These are phyloP conservation scores for Cryptocheilus praepositus DNA, from an alignment of 2,888 invertebrate genomes.

Conservation along the genomic window DNA sequence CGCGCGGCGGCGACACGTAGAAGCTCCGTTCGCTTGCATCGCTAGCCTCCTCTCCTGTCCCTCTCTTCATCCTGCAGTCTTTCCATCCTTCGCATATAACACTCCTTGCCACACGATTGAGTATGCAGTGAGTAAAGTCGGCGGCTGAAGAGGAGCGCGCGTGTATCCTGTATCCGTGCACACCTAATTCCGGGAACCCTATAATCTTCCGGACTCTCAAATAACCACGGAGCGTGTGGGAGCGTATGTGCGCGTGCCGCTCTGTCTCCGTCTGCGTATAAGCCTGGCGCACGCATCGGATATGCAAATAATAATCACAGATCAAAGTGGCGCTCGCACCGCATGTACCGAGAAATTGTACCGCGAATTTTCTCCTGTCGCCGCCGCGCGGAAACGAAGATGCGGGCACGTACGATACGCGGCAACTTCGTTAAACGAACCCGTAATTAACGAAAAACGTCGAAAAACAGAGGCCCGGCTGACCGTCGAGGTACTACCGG, in stretches of 20 bases:
- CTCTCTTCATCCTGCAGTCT: constrained; percentile 10
- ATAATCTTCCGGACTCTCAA: constrained; percentile 41
- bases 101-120: constrained; percentile 34
- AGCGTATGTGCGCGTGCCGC: neutral
- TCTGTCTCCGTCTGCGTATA: neutral
- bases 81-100: constrained; percentile 11
- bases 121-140: constrained; percentile 44
- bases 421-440: too few species aligned
- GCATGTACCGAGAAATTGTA: neutral
- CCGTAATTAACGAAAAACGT: too few species aligned
- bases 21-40: neutral
- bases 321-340: constrained; percentile 1
- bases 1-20: constrained; percentile 17
- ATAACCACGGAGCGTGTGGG: constrained; percentile 16
- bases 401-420: neutral
- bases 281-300: constrained; percentile 2
- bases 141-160: constrained; percentile 27
- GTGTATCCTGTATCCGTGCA: constrained; percentile 21
- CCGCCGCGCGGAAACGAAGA: neutral
- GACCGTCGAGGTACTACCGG: too few species aligned
- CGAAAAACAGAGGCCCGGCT: too few species aligned
- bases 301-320: constrained; percentile 4
- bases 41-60: constrained; percentile 13
- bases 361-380: neutral
- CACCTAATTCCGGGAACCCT: constrained; percentile 47